Base-by-base conservation (phyloP, 2,797 vertebrate genomes). In the Parauchenoglanis ngamensis region DNA sequence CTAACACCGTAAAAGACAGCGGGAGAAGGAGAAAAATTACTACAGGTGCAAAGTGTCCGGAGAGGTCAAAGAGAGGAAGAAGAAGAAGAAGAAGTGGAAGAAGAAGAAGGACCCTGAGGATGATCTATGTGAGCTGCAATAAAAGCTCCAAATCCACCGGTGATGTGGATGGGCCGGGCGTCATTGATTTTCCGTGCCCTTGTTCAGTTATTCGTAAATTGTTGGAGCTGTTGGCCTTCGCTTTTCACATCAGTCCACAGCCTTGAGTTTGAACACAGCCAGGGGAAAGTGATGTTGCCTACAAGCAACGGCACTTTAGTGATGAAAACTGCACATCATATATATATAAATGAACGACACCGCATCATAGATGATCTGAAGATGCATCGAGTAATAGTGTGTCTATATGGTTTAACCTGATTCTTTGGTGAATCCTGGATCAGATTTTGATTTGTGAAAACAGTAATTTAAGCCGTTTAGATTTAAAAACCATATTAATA, bases 141-240 rank as follows among this genome's bases (percentile, higher is more conserved):
- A 84, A 76, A 76, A 87, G 80, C 59, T 84, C 70, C 80, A 65
- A 93, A 94, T 93, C 93, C 90, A 57, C n/a, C 90, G 89, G 91
- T 94, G 94, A 91, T 91, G 80, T 89, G 84, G 80, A 87, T 85
- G 80, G 90, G 92, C 90, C 86, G 77, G 88, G 92, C 91, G 89
- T 61, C 90, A 93, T 92, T 94, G 94, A 94, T 94, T 94, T 90
- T 91, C 88, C 82, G 88, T 90, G 80, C 89, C 90, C 92, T 94
- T 89, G 87, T 92, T 92, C 79, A 90, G 90, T 91, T 85, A 92
- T 93, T 92, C 91, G 91, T 92, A 94, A 94, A 93, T 94, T 92
- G 92, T 92, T 91, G 92, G 90, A 93, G 92, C 86, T 35, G 78
- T 31, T 92, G 91, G 89, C 87, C 86, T 87, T 90, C 91, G 87